Base-by-base conservation (phyloP, 2,888 invertebrate genomes). In the Gibbula magus region DNA sequence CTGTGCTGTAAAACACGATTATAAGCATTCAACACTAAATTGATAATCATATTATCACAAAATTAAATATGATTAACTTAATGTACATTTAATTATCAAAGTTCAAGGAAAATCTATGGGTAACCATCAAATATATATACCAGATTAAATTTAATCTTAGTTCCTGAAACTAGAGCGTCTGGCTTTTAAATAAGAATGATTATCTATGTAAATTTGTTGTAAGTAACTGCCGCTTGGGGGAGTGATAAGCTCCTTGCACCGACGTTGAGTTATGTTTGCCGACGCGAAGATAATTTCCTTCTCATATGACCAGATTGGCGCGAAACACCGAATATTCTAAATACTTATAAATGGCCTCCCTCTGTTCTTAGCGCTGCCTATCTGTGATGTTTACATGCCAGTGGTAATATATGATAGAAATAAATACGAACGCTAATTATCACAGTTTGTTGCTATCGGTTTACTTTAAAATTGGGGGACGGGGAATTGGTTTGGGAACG, bases 331-430 rank as follows among this genome's bases (percentile, higher is more conserved):
- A 61, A 61, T 61, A 29, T 61, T 61, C 29, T 25, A 61, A 61
- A 61, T 61, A 25, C 61, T 29, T 61, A 25, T 29, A 16, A 61
- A 25, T 16, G 61, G 29, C 61, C 61, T 29, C 61, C 61, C 61
- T 25, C 61, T 29, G 61, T 61, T 61, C 18, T 8, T 29, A 18
- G 29, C 16, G 25, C 29, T 3, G 61, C 25, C 25, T 61, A 61
- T 61, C 61, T 61, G 4, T 61, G 25, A 61, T 61, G 61, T 61
- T 61, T 61, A 61, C 61, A 61, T 61, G 61, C 61, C 61, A 61
- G n/a, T 18, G 13, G 25, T 61, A 61, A 61, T 61, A 32, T 61
- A 61, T 16, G 61, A 61, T 61, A 61, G 61, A 32, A 32, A 25
- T 61, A 61, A 61, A 61, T 61, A 61, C 29, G 61, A 25, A 61